Evolutionary conservation across 2,113 vertebrate species (phyloP), one percentile per base, ranked within the genome.

Genomic region (Trogon surrucura): DNA sequence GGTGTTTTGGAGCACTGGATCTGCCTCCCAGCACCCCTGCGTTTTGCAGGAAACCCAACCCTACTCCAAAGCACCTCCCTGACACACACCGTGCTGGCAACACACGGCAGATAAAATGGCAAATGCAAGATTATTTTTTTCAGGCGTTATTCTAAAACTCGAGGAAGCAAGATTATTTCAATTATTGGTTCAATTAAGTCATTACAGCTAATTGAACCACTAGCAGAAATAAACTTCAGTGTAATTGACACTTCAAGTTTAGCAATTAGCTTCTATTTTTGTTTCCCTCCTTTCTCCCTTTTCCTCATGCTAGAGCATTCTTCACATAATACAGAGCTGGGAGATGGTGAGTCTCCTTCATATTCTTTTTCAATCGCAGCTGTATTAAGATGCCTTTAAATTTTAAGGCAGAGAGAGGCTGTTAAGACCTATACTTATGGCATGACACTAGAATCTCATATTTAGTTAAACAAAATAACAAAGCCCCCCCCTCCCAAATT

Each of bases 121-220:
- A 94, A 91, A 82, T 12, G 57, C 44, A 85, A 41, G n/a, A 32
- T 65, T n/a, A 15, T 75, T 80, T 91, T 92, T 94, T 95, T 60
- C 77, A 85, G 21, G 20, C 15, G 57, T 91, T 95, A 91, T 89
- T 89, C 80, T 92, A 94, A 95, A 95, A 96, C 45, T 89, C 71
- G 65, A 91, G 84, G 89, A 96, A 95, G 85, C 53, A 79, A 87
- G 57, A 94, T 85, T 92, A 91, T 89, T 93, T 89, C 69, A 95
- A 96, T 94, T 94, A 95, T 82, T 89, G 57, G 38, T 73, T 87
- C 93, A 94, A 96, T 97, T 97, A 95, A 96, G 80, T 87, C 54
- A 96, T 97, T 96, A 95, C 38, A 91, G 77, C 41, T 96, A 96
- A 97, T 91, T 95, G 94, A 95, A 91, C 51, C 65, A 75, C 70